Conservation (phyloP, 2,888 invertebrate species). For the Gymnosoma rotundatum region DNA sequence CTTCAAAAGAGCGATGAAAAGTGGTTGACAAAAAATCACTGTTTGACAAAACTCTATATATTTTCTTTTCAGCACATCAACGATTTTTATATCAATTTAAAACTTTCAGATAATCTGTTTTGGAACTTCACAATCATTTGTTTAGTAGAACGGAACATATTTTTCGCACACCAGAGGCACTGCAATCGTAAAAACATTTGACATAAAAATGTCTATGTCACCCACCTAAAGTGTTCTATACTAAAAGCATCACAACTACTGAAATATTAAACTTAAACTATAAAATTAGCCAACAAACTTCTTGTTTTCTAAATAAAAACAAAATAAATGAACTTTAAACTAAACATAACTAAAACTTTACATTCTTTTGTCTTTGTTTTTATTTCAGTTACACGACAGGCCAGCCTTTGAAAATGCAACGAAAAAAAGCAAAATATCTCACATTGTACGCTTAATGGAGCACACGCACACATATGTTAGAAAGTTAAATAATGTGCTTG, state of each 20-base stretch:
- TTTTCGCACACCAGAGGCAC: no score
- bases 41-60: no score
- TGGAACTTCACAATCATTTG: no score
- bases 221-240: no score
- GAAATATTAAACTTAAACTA: conserved; percentile 41
- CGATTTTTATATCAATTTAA: no score
- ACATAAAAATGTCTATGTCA: no score
- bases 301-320: conserved; percentile 42
- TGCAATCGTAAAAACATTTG: no score
- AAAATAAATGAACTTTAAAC: conserved; percentile 26
- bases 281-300: conserved; percentile 39
- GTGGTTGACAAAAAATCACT: no score
- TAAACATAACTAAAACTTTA: conserved; percentile 38
- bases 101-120: no score
- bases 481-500: conserved; percentile 21
- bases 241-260: conserved; percentile 3
- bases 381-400: conserved; percentile 54
- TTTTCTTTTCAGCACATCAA: no score
- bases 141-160: no score
- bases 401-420: conserved; percentile 22
- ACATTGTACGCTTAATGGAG: conserved; percentile 8
- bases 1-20: no score
- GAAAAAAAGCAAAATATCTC: conserved; percentile 5
- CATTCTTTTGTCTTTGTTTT: conserved; percentile 42
- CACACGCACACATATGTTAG: background rate